phyloP scores from a whole-genome alignment of 2,888 invertebrate species.

The Marronus borbonicus region DNA sequence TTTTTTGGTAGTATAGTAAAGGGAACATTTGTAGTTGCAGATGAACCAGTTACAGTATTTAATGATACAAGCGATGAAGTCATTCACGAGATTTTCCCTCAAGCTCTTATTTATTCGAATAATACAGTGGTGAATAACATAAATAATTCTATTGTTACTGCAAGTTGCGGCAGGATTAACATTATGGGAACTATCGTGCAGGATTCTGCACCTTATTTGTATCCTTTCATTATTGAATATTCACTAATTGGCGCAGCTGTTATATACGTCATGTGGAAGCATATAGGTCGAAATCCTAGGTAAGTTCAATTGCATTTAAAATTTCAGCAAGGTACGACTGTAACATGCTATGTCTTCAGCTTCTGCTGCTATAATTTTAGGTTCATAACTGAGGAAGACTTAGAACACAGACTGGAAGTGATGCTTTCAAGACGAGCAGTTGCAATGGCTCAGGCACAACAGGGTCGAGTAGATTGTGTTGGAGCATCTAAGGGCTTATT shows the following conservation, averaged over 20 bases:
- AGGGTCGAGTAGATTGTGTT: conserved; percentile 93
- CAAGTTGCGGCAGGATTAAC: conserved; percentile 85
- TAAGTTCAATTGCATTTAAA: conserved; percentile 65
- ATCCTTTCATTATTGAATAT: conserved; percentile 97
- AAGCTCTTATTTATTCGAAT: conserved; percentile 60
- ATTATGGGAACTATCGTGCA: conserved; percentile 95
- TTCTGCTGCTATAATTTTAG: conserved; percentile 62
- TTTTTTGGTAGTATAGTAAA: background rate
- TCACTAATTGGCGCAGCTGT: conserved; percentile 96
- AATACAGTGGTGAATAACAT: conserved; percentile 46
- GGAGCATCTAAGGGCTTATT: conserved; percentile 95
- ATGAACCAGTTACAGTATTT: conserved; percentile 50
- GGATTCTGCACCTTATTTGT: conserved; percentile 94
- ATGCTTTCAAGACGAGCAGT: conserved; percentile 91
- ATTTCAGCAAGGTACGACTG: no score
- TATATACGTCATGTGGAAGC: conserved; percentile 97
- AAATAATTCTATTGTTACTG: conserved; percentile 64
- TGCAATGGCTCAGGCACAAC: conserved; percentile 86
- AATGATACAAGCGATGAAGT: conserved; percentile 58
- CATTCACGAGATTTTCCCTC: conserved; percentile 65
- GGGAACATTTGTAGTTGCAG: conserved; percentile 53
- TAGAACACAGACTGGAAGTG: conserved; percentile 90
- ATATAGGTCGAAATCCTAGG: conserved; percentile 91
- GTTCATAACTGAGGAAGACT: conserved; percentile 84
- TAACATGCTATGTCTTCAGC: no score